Conservation (phyloP, 2,888 invertebrate species). For the Agrilus cyanescens region DNA sequence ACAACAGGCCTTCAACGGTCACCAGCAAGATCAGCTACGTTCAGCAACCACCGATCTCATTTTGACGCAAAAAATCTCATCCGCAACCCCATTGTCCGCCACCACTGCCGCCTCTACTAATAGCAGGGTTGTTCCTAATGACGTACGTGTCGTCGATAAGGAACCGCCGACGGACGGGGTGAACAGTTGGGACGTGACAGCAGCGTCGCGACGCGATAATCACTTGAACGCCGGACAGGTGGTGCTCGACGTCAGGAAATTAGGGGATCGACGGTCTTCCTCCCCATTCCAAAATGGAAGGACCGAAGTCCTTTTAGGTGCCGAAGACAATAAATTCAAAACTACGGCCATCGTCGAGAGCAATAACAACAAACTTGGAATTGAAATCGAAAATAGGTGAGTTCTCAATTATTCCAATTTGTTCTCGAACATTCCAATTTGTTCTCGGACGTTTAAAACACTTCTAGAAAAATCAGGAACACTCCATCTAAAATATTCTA, state of each 20-base stretch:
- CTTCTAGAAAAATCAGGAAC: no score
- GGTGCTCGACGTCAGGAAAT: constrained; percentile 37
- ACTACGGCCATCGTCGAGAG: constrained; percentile 49
- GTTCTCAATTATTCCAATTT: constrained; percentile 20
- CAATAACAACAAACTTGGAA: constrained; percentile 41
- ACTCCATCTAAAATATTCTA: no score
- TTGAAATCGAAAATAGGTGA: constrained; percentile 47
- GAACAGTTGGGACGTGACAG: constrained; percentile 4
- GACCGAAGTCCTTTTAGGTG: constrained; percentile 62
- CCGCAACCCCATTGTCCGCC: constrained; percentile 19
- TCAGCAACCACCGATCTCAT: constrained; percentile 18
- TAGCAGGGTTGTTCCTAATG: constrained; percentile 26
- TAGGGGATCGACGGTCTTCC: constrained; percentile 38
- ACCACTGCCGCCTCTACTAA: constrained; percentile 11
- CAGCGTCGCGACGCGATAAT: constrained; percentile 1
- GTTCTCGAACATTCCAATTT: no score
- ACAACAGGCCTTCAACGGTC: constrained; percentile 23
- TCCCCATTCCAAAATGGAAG: constrained; percentile 58
- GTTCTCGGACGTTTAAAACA: no score
- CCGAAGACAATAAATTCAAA: constrained; percentile 48
- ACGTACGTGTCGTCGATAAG: constrained; percentile 20
- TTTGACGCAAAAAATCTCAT: constrained; percentile 23
- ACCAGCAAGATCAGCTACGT: constrained; percentile 13
- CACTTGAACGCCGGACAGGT: neutral
- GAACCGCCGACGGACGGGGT: constrained; percentile 15